phyloP scores from a whole-genome alignment of 2,113 vertebrate genomes.

The Charadrius vociferus region DNA sequence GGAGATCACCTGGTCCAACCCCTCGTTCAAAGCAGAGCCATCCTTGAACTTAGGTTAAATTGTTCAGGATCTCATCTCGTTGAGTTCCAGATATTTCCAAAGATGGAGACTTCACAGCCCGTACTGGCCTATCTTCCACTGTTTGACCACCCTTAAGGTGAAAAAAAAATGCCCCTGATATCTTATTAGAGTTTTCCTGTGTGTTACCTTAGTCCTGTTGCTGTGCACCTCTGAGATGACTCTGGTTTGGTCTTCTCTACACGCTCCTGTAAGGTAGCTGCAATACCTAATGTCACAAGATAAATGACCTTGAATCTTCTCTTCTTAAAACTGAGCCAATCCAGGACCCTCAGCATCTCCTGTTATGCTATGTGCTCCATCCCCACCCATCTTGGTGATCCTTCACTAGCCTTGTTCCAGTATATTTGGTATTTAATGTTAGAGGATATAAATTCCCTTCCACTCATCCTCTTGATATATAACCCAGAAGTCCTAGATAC shows the following conservation, averaged over 20 bases:
- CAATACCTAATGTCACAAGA: background rate
- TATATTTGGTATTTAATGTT: background rate
- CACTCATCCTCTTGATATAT: background rate
- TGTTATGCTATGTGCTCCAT: background rate
- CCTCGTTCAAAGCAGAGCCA: background rate
- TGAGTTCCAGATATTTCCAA: background rate
- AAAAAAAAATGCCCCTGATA: background rate
- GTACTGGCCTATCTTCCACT: background rate
- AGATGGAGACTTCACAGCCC: background rate
- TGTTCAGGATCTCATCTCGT: background rate
- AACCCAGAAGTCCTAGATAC: background rate
- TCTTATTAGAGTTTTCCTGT: background rate
- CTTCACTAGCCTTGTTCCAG: background rate
- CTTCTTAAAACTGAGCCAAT: background rate
- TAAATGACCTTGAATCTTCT: background rate
- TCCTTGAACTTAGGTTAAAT: background rate
- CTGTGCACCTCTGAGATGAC: background rate
- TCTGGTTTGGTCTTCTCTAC: background rate
- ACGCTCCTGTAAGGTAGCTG: accelerated
- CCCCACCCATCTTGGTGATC: background rate
- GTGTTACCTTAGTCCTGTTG: background rate
- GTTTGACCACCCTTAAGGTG: background rate
- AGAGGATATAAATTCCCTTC: background rate
- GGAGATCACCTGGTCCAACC: background rate
- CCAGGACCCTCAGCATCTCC: background rate